Conservation (phyloP, 2,888 invertebrate species). For the Caenorhabditis angaria region DNA sequence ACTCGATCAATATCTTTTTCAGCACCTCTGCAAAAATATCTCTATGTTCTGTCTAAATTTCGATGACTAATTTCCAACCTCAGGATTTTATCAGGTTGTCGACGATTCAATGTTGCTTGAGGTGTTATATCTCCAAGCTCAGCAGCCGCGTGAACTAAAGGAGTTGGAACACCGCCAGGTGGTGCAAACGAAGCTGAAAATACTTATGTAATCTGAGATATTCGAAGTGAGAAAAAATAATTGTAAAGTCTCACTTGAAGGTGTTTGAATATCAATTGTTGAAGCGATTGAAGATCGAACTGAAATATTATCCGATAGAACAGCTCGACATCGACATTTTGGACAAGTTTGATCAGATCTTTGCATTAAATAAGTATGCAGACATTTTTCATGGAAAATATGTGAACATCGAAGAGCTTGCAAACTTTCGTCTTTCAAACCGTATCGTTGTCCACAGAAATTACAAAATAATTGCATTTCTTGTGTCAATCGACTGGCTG, state of each 20-base stretch:
- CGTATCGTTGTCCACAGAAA: slow-evolving; percentile 73
- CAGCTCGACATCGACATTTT: slow-evolving; percentile 67
- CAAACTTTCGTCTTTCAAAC: slow-evolving; percentile 66
- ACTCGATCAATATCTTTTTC: slow-evolving; percentile 52
- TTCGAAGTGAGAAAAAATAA: no score
- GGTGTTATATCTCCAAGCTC: slow-evolving; percentile 39
- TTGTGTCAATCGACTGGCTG: slow-evolving; percentile 68
- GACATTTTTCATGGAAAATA: slow-evolving; percentile 71
- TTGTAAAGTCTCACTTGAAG: slow-evolving; percentile 43
- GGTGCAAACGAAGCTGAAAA: slow-evolving; percentile 47
- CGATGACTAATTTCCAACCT: background rate
- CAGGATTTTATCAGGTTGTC: slow-evolving; percentile 33
- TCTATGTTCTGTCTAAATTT: background rate
- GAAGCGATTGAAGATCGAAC: slow-evolving; percentile 63
- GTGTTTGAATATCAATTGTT: slow-evolving; percentile 52
- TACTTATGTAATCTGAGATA: background rate
- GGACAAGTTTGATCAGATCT: slow-evolving; percentile 66
- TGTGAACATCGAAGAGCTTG: slow-evolving; percentile 72
- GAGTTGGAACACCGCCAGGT: slow-evolving; percentile 52
- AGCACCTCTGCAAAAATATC: slow-evolving; percentile 23
- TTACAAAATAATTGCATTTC: slow-evolving; percentile 75
- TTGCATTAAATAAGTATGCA: slow-evolving; percentile 63
- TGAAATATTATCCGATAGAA: slow-evolving; percentile 65
- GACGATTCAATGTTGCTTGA: slow-evolving; percentile 34
- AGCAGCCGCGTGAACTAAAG: slow-evolving; percentile 42